Evolutionary conservation across 2,113 vertebrate genomes (phyloP).

Genomic region (Cheirogaleus medius): DNA sequence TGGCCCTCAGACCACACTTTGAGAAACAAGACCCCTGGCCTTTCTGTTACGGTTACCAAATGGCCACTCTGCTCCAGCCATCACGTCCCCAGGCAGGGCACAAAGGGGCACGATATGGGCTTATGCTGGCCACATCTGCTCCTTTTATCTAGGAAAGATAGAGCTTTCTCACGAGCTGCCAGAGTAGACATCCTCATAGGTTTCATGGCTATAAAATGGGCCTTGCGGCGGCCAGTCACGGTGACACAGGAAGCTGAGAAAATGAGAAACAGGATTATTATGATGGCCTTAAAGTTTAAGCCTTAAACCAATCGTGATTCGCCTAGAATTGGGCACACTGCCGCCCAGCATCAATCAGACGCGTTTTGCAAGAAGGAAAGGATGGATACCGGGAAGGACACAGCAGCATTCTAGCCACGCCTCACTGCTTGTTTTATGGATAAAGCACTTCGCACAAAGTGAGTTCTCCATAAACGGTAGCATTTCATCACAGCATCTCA

Average conservation of each 20-base stretch:
- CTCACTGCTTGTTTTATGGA: not conserved
- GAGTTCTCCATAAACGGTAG: rapidly evolving
- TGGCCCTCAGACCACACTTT: not conserved
- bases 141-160: not conserved
- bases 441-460: not conserved
- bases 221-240: not conserved
- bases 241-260: not conserved
- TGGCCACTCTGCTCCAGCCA: not conserved
- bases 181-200: not conserved
- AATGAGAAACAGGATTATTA: not conserved
- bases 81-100: not conserved
- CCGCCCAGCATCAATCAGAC: not conserved
- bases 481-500: not conserved
- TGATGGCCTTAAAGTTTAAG: not conserved
- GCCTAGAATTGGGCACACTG: not conserved
- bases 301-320: not conserved
- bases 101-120: not conserved
- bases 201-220: not conserved
- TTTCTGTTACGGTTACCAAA: not conserved
- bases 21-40: not conserved
- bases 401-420: rapidly evolving
- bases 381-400: not conserved
- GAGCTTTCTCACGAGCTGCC: not conserved
- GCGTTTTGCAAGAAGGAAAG: not conserved
- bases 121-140: not conserved